Evolutionary conservation across 2,888 invertebrate genomes (phyloP), one percentile per base, ranked within the genome.

Genomic region (Beris morrisii): DNA sequence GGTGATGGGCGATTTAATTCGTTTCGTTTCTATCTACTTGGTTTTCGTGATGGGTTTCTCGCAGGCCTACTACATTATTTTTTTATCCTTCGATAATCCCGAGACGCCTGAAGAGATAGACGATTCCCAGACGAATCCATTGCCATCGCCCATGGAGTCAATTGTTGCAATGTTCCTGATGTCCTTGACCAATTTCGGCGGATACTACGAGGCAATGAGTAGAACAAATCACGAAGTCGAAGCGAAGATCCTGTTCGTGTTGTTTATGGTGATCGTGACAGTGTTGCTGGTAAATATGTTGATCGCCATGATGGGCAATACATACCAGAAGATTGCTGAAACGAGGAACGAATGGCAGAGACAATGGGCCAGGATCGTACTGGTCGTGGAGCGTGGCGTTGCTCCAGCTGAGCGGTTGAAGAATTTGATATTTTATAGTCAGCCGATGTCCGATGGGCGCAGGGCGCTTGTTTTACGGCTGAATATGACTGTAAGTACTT

Each of bases 231-330:
- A 96, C 78, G 93, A 93, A 77, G 86, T 88, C 69, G 90, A 93
- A 75, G 95, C 93, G 12, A 96, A 96, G 91, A 83, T 92, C 13
- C 83, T 97, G 12, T 98, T 98, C 82, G 91, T 97, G n/a, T 84
- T 97, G 44, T 99, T 95, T 82, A 98, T 98, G 95, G 93, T 92
- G 66, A 92, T 97, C 77, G 98, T 97, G 22, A 95, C 95, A 0
- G 91, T 98, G 68, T 83, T 98, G 43, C 83, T 98, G 67, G 94
- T 98, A 59, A 98, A 98, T 84, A 95, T 98, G 95, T 84, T 98
- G 81, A 98, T 98, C 75, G 97, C 97, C 70, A 98, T 98, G 97
- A 98, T 98, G 98, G 98, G 97, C 0, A 97, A 97, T 80, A 98
- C 98, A 4, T 99, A 98, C 78, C 95, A 96, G 79, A 94, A 96